Evolutionary conservation across 2,888 invertebrate genomes (phyloP).

Genomic region (Dryomyza anilis): DNA sequence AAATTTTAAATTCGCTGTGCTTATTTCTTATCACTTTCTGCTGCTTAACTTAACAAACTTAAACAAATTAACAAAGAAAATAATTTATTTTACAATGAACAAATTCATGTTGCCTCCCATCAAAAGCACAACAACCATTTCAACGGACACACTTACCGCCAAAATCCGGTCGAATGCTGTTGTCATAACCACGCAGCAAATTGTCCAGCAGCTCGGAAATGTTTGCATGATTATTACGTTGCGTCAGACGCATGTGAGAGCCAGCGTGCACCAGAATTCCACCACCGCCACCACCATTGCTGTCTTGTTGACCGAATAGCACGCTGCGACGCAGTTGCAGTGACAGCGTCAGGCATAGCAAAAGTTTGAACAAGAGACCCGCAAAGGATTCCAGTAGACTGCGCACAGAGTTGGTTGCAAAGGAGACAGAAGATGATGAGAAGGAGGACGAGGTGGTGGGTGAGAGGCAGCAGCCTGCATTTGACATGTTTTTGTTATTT

Average conservation of each 20-base stretch:
- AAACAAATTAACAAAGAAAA: no score
- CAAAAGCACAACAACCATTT: no score
- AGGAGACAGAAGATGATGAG: neutral
- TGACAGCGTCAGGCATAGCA: constrained; percentile 40
- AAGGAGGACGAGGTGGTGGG: neutral
- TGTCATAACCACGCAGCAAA: constrained; percentile 78
- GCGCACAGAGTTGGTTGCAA: neutral
- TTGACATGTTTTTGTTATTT: neutral
- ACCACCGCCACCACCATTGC: constrained; percentile 21
- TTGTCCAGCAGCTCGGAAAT: constrained; percentile 76
- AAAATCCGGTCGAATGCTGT: constrained; percentile 78
- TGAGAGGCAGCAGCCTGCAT: neutral
- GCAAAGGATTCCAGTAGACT: constrained; percentile 32
- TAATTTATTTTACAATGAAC: no score
- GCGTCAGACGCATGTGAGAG: constrained; percentile 58
- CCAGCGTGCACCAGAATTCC: constrained; percentile 27
- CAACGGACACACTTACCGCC: constrained; percentile 66
- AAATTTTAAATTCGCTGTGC: no score
- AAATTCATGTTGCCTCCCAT: no score
- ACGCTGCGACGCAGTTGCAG: constrained; percentile 31
- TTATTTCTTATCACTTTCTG: no score
- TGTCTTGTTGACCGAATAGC: constrained; percentile 30
- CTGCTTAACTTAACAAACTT: no score
- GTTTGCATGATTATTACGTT: constrained; percentile 74
- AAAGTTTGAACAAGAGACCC: constrained; percentile 39